These are phyloP conservation scores for Sinhomidia bicolor DNA, from an alignment of 2,888 invertebrate genomes.

Conservation along the genomic window DNA sequence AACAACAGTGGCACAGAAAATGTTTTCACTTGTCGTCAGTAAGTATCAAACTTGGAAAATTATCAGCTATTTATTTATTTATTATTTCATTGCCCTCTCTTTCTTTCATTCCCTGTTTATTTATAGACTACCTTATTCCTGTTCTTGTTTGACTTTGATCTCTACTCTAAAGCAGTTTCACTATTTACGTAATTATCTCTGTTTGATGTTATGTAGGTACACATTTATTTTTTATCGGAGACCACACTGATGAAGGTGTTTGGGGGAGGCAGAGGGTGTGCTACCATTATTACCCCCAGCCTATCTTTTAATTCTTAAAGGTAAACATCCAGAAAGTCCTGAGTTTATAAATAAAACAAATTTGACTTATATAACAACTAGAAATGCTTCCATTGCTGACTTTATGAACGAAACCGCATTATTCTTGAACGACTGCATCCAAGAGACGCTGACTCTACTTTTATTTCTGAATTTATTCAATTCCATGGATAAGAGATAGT, in stretches of 20 bases:
- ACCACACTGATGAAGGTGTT: no score
- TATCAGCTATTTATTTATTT: constrained; percentile 4
- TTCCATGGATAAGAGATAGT: neutral
- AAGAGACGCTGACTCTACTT: neutral
- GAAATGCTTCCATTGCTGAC: no score
- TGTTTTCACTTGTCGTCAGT: neutral
- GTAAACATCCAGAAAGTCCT: neutral
- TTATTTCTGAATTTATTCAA: neutral
- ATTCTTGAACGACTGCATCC: no score
- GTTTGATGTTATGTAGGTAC: neutral
- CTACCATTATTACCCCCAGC: neutral
- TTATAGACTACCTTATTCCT: constrained; percentile 23
- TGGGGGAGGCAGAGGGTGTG: neutral
- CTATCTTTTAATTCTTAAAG: no score
- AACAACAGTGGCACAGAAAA: neutral
- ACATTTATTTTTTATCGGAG: no score
- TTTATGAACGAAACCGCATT: no score
- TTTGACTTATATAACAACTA: no score
- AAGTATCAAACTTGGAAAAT: no score
- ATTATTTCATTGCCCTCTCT: constrained; percentile 15
- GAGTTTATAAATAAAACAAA: no score
- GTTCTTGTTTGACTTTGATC: constrained; percentile 40
- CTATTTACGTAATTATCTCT: neutral
- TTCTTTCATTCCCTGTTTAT: constrained; percentile 45
- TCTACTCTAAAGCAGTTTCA: neutral